A percentile compares a stretch with the other conserved stretches of the same genome.
phyloP scores from a whole-genome alignment of 2,113 vertebrate genomes.

The Lamprologus lemairii region DNA sequence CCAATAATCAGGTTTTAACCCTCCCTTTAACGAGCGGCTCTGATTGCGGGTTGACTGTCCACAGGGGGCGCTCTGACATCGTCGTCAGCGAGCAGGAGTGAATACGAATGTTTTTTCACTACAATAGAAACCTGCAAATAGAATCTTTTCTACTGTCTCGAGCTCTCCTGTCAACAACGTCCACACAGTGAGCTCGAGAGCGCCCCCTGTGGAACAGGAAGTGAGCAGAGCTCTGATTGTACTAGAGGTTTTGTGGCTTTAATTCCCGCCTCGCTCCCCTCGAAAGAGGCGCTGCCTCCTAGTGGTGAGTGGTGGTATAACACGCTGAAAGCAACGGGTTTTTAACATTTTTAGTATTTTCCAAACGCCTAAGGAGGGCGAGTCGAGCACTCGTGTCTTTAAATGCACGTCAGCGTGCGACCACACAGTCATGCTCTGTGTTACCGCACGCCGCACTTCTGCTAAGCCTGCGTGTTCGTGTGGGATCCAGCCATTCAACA shows the following conservation, averaged over 20 bases:
- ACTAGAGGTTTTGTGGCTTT: rapidly evolving
- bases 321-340: not conserved
- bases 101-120: not conserved
- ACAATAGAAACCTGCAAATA: not conserved
- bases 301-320: not conserved
- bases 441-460: not conserved
- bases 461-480: not conserved
- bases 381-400: not conserved
- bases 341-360: not conserved
- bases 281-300: rapidly evolving
- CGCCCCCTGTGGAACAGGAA: not conserved
- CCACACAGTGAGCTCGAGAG: not conserved
- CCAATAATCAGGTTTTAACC: not conserved
- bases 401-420: not conserved
- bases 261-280: rapidly evolving
- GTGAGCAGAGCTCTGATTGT: not conserved
- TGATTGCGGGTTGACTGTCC: not conserved
- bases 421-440: conserved; percentile 20
- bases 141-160: not conserved
- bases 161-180: not conserved
- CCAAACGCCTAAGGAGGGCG: rapidly evolving
- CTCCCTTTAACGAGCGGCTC: not conserved
- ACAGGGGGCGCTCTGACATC: not conserved
- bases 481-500: conserved; percentile 22
- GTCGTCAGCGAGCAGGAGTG: rapidly evolving